These are phyloP conservation scores for Scaptodrosophila lebanonensis DNA, from an alignment of 1,140 invertebrate genomes.

Conservation along the genomic window DNA sequence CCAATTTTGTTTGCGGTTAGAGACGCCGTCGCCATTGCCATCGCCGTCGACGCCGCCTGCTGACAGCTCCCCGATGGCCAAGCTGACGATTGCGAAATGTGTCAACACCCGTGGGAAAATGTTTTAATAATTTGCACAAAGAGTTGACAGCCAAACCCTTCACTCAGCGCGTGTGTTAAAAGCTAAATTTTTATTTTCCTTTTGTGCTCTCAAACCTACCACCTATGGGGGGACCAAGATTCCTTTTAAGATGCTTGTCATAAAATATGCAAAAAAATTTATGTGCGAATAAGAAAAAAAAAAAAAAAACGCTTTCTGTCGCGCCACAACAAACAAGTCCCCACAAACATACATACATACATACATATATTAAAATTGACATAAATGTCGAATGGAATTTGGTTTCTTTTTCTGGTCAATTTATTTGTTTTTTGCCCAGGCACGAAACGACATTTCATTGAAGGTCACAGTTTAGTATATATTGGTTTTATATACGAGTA, in stretches of 20 bases:
- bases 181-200: constrained; percentile 55
- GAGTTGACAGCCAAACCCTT: constrained; percentile 54
- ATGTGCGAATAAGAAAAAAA: background rate
- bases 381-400: constrained; percentile 38
- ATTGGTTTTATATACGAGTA: no score
- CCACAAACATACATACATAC: constrained; percentile 3
- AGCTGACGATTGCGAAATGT: constrained; percentile 44
- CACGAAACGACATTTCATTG: background rate
- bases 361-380: constrained; percentile 17
- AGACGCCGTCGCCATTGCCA: constrained; percentile 11
- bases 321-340: constrained; percentile 1
- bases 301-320: no score
- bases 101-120: constrained; percentile 74
- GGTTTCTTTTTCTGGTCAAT: constrained; percentile 25
- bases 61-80: constrained; percentile 26
- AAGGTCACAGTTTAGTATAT: no score
- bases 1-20: constrained; percentile 10
- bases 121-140: constrained; percentile 74
- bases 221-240: background rate
- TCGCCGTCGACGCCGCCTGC: constrained; percentile 18
- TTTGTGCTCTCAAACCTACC: background rate
- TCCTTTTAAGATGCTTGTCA: constrained; percentile 16
- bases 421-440: constrained; percentile 29
- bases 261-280: constrained; percentile 62
- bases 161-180: constrained; percentile 40